Percentiles rank a stretch among this genome's conserved stretches.
Conservation (phyloP, 2,888 invertebrate genomes). For the Dynastes maya region DNA sequence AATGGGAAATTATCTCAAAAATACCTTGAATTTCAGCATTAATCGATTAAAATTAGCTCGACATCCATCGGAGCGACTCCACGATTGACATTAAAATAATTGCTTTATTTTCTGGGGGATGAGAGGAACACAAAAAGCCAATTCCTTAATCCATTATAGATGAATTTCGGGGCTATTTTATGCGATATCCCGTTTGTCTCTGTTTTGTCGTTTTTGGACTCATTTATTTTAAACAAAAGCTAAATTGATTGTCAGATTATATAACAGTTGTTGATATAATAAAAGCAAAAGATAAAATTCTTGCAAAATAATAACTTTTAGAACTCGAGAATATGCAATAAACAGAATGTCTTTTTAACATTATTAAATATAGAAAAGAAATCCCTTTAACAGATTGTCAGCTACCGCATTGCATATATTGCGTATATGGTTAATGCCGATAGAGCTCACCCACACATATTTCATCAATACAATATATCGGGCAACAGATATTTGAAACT, state of each 20-base stretch:
- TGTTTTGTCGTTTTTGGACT: not conserved
- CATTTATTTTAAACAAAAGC: not conserved
- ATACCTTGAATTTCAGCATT: not conserved
- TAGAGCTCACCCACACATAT: too few species aligned
- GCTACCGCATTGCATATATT: too few species aligned
- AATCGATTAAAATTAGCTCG: conserved; percentile 19
- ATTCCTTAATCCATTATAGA: conserved; percentile 18
- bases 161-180: conserved; percentile 12
- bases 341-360: too few species aligned
- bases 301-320: too few species aligned
- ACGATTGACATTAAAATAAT: conserved; percentile 25
- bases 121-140: not conserved
- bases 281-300: too few species aligned
- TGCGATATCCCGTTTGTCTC: not conserved
- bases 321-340: too few species aligned
- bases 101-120: conserved; percentile 5
- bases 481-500: too few species aligned
- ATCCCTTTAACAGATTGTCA: too few species aligned
- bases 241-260: not conserved
- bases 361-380: too few species aligned
- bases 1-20: not conserved
- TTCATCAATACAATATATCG: too few species aligned
- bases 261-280: too few species aligned
- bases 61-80: not conserved
- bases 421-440: too few species aligned